Base-by-base conservation (phyloP, 2,888 invertebrate species). In the Dione juno region DNA sequence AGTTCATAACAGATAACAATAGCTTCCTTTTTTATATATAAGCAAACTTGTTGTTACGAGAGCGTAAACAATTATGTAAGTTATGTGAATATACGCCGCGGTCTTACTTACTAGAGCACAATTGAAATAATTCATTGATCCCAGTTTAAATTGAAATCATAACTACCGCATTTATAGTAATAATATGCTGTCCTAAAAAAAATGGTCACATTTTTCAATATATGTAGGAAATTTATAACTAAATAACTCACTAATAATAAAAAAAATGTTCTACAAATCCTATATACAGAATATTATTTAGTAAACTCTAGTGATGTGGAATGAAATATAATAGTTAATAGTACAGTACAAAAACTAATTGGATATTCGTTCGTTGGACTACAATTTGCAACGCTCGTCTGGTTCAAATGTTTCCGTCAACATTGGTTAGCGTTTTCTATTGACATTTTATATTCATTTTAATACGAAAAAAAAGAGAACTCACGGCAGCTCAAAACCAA, bases 321-420 rank as follows among this genome's bases (percentile, higher is more conserved):
- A 63, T 57, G 48, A 19, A 63, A 63, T 57, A 64, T 67, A 71
- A 67, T 41, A 57, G 50, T 67, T 64, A 57, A 71, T 71, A 52
- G 67, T 67, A 54, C 48, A 52, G 67, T 67, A 54, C 48, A 64
- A 67, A 67, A 67, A 71, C 64, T 58, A 71, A 67, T 71, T 67
- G 63, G 67, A 11, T 57, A 37, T 67, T 43, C 70, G 70, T 63
- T 66, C 61, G 53, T 58, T 64, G 66, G 64, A 63, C 61, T 67
- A 66, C 67, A 70, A 67, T 70, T 70, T 50, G 67, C 28, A 67
- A 71, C 70, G 63, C 53, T 65, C n/a, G 59, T 35, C 57, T 41
- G 67, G 35, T 63, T 71, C 64, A 64, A 71, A 71, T 71, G 67
- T 67, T 67, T 64, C 21, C 50, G 63, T 64, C 64, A 57, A 50